Evolutionary conservation across 2,797 vertebrate genomes (phyloP).

Genomic region (Agapornis canus): DNA sequence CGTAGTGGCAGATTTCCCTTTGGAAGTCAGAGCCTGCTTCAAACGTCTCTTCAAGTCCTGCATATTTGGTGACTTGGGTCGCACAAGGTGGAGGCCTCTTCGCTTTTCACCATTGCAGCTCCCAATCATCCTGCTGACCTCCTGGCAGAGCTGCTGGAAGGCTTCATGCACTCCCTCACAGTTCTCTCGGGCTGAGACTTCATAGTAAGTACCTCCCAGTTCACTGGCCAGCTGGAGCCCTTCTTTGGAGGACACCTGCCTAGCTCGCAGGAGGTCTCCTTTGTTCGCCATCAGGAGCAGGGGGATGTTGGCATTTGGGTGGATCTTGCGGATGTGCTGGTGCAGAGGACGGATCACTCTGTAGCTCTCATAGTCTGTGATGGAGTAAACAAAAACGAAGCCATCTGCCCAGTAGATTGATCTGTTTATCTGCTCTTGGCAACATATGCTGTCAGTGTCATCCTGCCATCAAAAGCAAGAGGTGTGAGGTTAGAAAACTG

Average conservation of each 20-base stretch:
- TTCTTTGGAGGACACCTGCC: conserved; percentile 88
- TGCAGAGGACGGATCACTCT: conserved; percentile 87
- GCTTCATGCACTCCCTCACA: conserved; percentile 86
- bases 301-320: conserved; percentile 90
- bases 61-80: conserved; percentile 95
- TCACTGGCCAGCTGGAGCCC: conserved; percentile 86
- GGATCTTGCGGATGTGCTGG: conserved; percentile 90
- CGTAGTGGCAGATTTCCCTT: conserved; percentile 84
- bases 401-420: conserved; percentile 96
- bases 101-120: conserved; percentile 90
- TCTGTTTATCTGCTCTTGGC: conserved; percentile 90
- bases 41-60: conserved; percentile 93
- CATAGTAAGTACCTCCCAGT: conserved; percentile 85
- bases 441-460: conserved; percentile 86
- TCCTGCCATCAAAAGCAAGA: conserved; percentile 75
- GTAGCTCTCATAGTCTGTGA: conserved; percentile 91
- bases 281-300: conserved; percentile 92
- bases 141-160: conserved; percentile 90
- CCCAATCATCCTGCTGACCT: conserved; percentile 85
- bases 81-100: conserved; percentile 86
- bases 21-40: conserved; percentile 91
- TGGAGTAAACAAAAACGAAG: conserved; percentile 91
- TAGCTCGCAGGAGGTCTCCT: conserved; percentile 88
- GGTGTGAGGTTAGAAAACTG: not conserved
- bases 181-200: conserved; percentile 91